A percentile compares a stretch with the other conserved stretches of the same genome.
These are phyloP conservation scores for Carapus acus DNA, from an alignment of 2,797 vertebrate species.

Conservation along the genomic window DNA sequence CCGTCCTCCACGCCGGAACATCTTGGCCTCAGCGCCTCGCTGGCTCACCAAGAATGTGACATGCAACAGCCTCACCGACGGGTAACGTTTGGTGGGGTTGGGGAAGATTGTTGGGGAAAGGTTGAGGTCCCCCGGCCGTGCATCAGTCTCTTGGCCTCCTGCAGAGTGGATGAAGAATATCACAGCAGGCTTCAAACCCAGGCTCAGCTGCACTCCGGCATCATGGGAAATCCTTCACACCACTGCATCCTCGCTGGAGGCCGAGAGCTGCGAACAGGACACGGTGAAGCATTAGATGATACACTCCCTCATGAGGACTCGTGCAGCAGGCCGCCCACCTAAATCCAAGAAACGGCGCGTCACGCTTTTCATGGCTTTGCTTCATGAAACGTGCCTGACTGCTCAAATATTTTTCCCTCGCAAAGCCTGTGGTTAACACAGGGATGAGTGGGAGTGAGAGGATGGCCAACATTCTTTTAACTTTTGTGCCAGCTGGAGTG, in stretches of 20 bases:
- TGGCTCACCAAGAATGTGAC: conserved; percentile 26
- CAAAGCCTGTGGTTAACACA: conserved; percentile 68
- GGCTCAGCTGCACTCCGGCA: conserved; percentile 41
- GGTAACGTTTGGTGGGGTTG: conserved; percentile 39
- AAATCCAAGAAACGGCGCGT: conserved; percentile 59
- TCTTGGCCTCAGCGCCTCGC: conserved; percentile 29
- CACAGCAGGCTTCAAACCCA: conserved; percentile 53
- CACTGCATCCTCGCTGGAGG: conserved; percentile 25
- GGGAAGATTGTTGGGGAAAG: too few species aligned
- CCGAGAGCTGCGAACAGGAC: conserved; percentile 19
- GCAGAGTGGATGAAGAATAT: conserved; percentile 56
- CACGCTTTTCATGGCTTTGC: conserved; percentile 66
- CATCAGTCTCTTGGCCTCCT: conserved; percentile 15
- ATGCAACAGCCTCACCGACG: conserved; percentile 50
- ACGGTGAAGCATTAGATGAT: conserved; percentile 47
- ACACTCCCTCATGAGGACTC: conserved; percentile 39
- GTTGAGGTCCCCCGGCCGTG: conserved; percentile 34
- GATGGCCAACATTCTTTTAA: conserved; percentile 71
- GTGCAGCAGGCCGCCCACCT: conserved; percentile 57
- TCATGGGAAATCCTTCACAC: conserved; percentile 20
- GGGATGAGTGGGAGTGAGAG: conserved; percentile 74
- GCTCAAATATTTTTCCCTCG: conserved; percentile 65
- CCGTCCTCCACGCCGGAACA: conserved; percentile 39
- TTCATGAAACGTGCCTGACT: conserved; percentile 60
- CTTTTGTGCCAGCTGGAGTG: conserved; percentile 62